phyloP scores from a whole-genome alignment of 2,888 invertebrate species.

The Orchesellides sinensis region DNA sequence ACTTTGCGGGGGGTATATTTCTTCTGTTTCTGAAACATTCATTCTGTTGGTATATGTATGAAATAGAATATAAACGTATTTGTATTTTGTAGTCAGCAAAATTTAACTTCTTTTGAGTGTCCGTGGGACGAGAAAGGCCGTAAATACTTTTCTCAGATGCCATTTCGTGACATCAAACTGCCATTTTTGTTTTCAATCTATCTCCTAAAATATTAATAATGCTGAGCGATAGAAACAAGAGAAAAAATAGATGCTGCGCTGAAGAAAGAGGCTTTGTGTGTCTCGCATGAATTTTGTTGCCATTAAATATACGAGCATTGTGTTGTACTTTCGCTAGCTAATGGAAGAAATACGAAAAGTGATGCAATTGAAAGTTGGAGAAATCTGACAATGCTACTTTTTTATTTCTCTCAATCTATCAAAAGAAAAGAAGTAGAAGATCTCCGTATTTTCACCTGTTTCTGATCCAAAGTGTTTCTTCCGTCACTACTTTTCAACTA shows the following conservation, averaged over 20 bases:
- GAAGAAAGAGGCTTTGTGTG: too few species aligned
- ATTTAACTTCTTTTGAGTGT: too few species aligned
- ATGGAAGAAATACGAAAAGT: not conserved
- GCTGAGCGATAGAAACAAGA: slow-evolving; percentile 33
- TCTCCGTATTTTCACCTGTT: slow-evolving; percentile 5
- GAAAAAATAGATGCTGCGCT: too few species aligned
- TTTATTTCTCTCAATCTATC: slow-evolving; percentile 37
- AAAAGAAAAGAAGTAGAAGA: slow-evolving; percentile 22
- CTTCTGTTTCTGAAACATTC: too few species aligned
- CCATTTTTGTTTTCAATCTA: not conserved
- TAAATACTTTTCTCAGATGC: not conserved
- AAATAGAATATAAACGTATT: too few species aligned
- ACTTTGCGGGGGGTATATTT: too few species aligned
- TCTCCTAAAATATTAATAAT: slow-evolving; percentile 52
- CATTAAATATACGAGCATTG: too few species aligned
- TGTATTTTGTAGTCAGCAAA: too few species aligned
- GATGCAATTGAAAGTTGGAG: not conserved
- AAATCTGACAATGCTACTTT: slow-evolving; percentile 6
- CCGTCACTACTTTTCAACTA: not conserved
- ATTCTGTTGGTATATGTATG: too few species aligned
- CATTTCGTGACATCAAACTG: not conserved
- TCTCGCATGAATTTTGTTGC: too few species aligned
- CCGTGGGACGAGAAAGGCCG: not conserved
- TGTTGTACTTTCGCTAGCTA: not conserved
- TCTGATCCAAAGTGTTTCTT: not conserved